Base-by-base conservation (phyloP, 1,140 invertebrate species). In the Zaprionus davidi region DNA sequence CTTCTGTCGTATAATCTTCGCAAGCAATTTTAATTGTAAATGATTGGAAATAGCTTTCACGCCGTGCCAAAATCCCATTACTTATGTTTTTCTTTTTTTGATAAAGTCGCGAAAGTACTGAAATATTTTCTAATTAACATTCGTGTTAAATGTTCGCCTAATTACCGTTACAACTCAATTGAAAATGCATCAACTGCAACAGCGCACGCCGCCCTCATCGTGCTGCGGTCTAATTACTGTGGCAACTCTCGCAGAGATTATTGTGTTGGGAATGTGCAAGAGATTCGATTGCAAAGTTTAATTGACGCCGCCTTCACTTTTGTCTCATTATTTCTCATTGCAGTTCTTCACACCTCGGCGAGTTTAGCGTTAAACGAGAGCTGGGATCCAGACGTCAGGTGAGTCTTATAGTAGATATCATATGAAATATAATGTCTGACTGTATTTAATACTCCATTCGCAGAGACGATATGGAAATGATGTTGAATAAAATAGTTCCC, bases 401-500 rank as follows among this genome's bases (percentile, higher is more conserved):
- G 71, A 92, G 78, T 38, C n/a, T 4, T n/a, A 44, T 53, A 24
- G 11, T 20, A 44, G 28, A 34, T 34, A 31, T 13, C 38, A 56
- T 58, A 34, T 41, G 4, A 3, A n/a, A 2, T 3, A 2, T 3
- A 56, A 56, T 11, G 22, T 6, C 13, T 41, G 20, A 13, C 53
- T 41, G 5, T 31, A n/a, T 36, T 28, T 15, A 59, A 3, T 31
- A 0, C 12, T 38, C 15, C 11, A 20, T 34, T 24, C 34, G 3
- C 76, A 93, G 97, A 94, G 97, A 98, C 92, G 98, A 99, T 92
- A 98, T 99, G 97, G 98, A 99, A 94, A 99, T 98, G 97, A 99
- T 99, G 97, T 95, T 99, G 93, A 98, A 99, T 94, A 98, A 98
- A 96, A 97, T 99, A 94, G 97, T 99, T 94, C 98, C 98, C 94